These are phyloP conservation scores for Terrapene triunguis DNA, from an alignment of 2,113 vertebrate genomes.

Conservation along the genomic window DNA sequence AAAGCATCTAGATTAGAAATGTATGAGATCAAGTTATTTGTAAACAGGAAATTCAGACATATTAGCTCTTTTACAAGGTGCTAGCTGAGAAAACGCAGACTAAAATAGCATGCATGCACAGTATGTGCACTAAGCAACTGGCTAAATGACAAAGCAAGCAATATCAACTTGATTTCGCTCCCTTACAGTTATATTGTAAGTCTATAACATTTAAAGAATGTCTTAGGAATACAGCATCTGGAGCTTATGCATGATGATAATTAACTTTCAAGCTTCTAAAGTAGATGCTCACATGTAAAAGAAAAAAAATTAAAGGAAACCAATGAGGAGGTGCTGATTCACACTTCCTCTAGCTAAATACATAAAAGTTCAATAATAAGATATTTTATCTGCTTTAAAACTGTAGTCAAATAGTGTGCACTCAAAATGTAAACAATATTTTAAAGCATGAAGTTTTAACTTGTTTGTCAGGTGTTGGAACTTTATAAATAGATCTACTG, in stretches of 20 bases:
- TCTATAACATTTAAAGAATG: not conserved
- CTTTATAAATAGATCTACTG: not conserved
- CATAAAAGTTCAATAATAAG: not conserved
- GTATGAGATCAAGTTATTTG: conserved; percentile 38
- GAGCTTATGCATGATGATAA: not conserved
- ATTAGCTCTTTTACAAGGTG: not conserved
- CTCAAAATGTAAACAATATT: not conserved
- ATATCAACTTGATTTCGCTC: not conserved
- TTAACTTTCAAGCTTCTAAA: not conserved
- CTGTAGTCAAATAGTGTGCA: not conserved
- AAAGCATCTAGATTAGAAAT: conserved; percentile 16
- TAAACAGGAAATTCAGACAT: conserved; percentile 61
- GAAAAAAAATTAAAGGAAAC: not conserved
- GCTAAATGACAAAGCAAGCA: not conserved
- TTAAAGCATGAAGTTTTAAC: not conserved
- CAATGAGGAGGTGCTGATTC: not conserved
- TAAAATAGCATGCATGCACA: not conserved
- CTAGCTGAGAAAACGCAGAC: conserved; percentile 12
- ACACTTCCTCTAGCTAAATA: not conserved
- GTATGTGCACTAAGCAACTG: not conserved
- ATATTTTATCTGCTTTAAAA: not conserved
- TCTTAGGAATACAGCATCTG: not conserved
- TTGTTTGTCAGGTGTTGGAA: not conserved
- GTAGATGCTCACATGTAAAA: not conserved
- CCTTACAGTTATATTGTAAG: not conserved